Evolutionary conservation across 1,140 invertebrate species (phyloP).

Genomic region (Nautilus pompilius): DNA sequence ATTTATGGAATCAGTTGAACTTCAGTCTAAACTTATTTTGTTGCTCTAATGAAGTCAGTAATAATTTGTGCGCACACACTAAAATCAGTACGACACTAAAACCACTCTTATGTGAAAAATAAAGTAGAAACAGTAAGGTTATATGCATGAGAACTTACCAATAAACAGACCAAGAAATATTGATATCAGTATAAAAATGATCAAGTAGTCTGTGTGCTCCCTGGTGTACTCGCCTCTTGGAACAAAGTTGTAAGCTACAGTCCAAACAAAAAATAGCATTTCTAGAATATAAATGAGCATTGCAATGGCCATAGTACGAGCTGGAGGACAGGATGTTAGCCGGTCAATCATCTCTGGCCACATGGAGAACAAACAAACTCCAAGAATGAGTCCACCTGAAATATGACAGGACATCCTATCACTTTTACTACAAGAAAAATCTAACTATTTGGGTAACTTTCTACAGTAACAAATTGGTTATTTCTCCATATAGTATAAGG

Average conservation of each 20-base stretch:
- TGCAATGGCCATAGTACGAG: conserved; percentile 37
- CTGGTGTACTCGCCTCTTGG: conserved; percentile 54
- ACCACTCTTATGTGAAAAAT: no score
- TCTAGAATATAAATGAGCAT: conserved; percentile 45
- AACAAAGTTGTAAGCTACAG: conserved; percentile 56
- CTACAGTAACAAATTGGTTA: no score
- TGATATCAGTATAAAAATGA: conserved; percentile 32
- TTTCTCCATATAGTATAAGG: no score
- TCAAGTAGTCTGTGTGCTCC: conserved; percentile 51
- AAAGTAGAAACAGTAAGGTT: background rate
- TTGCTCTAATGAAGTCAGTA: no score
- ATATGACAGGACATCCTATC: background rate
- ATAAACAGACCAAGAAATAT: conserved; percentile 34
- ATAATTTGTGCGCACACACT: no score
- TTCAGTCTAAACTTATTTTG: no score
- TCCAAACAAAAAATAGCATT: conserved; percentile 56
- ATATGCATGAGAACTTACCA: conserved; percentile 25
- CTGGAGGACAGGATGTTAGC: conserved; percentile 41
- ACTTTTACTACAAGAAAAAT: background rate
- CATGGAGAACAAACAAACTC: conserved; percentile 44
- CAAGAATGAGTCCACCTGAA: conserved; percentile 47
- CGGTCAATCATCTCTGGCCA: conserved; percentile 47
- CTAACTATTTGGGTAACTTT: no score
- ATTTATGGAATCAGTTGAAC: no score
- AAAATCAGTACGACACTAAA: no score